Conservation (phyloP, 2,888 invertebrate genomes). For the Cactoblastis cactorum region DNA sequence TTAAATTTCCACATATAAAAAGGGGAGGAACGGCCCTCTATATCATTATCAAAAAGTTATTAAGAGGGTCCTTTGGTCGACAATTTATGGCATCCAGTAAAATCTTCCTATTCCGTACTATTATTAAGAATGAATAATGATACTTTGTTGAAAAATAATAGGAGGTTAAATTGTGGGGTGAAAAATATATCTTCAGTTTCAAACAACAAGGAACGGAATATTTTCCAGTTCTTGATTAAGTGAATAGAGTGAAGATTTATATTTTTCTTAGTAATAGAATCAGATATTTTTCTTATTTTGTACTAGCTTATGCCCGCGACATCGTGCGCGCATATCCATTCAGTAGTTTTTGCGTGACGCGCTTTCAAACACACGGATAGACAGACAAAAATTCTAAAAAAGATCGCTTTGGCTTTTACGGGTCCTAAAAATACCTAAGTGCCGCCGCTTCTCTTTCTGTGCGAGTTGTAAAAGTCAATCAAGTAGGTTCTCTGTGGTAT, state of each 20-base stretch:
- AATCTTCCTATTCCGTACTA: conserved; percentile 13
- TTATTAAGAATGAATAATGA: conserved; percentile 7
- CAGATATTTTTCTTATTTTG: no score
- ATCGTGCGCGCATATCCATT: no score
- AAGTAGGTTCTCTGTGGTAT: no score
- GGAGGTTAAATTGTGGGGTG: conserved; percentile 3
- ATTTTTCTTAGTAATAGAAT: background rate
- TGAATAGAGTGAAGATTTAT: background rate
- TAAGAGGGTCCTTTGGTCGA: conserved; percentile 32
- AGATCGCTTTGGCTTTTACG: no score
- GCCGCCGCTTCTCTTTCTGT: no score
- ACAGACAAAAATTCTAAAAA: no score
- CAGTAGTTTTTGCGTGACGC: no score
- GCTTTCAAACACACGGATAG: no score
- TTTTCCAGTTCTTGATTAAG: background rate
- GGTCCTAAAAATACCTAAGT: no score
- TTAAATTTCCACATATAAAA: conserved; percentile 39
- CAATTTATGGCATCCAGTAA: conserved; percentile 31
- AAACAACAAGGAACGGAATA: background rate
- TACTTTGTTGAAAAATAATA: conserved; percentile 4
- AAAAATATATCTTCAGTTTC: background rate
- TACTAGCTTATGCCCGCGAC: no score
- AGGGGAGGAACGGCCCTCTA: conserved; percentile 34
- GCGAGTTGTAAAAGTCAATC: no score
- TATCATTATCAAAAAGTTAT: conserved; percentile 56